Evolutionary conservation across 2,888 invertebrate species (phyloP), one percentile per base, ranked within the genome.

Genomic region (Platycheirus rosarum): DNA sequence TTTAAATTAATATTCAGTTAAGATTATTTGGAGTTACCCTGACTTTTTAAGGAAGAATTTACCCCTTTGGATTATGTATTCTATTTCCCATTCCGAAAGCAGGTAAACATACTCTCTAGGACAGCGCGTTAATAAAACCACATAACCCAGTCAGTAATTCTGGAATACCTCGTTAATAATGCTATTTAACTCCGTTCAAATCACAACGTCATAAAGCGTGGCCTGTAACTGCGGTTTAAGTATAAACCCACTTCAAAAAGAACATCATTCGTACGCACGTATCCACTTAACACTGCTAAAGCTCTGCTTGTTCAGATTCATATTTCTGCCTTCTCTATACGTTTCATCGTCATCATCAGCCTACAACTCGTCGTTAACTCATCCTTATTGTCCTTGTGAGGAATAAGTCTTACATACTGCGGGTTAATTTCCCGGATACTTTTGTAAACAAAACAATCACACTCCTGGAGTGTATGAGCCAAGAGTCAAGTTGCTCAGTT

Each of bases 401-500:
- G 49, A 55, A 40, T 20, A 55, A 55, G 55, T 23, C 55, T 55
- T 37, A 9, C 40, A 70, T 37, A 9, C 40, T 69, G 70, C 42
- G 53, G 65, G 76, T 76, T 80, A 66, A 80, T 80, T 80, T 80
- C 16, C 51, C 48, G 46, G 65, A 76, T 76, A 76, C 80, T 80
- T 23, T 37, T 80, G 70, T 76, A 80, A 80, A 76, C 74, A 48
- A 69, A 55, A 55, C 40, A 55, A 69, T 80, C 70, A 26, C 70
- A 65, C 70, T 60, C 46, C 13, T 9, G 40, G 20, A 49, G 60
- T 32, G 37, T 29, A 42, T 60, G 65, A 80, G 65, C 57, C 51
- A 18, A 76, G 70, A 70, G 65, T 57, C 80, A 76, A 65, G 60
- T 76, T 70, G 57, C 48, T 20, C 29, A 74, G 69, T 49, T 77